These are phyloP conservation scores for Trissoscelio sp. DNA, from an alignment of 2,888 invertebrate species.

Conservation along the genomic window DNA sequence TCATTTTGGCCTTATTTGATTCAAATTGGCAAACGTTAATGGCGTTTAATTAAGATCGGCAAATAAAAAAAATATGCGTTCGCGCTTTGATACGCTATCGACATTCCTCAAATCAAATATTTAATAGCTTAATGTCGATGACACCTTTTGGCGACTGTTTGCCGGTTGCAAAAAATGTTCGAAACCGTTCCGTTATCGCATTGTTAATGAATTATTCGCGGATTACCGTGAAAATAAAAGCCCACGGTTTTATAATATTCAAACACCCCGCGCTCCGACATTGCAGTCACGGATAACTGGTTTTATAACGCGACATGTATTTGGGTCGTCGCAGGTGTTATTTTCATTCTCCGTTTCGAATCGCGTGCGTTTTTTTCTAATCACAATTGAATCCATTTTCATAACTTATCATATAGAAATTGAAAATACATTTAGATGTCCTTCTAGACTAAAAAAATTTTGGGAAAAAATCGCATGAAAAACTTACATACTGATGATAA, in stretches of 20 bases:
- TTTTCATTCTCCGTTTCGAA: constrained; percentile 52
- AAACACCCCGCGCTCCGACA: constrained; percentile 35
- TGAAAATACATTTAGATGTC: too few relatives aligned
- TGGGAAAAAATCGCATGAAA: too few relatives aligned
- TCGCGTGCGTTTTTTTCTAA: constrained; percentile 11
- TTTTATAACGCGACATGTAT: constrained; percentile 54
- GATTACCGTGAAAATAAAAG: constrained; percentile 6
- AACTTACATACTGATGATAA: too few relatives aligned
- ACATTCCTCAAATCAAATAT: not conserved
- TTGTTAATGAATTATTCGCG: constrained; percentile 6
- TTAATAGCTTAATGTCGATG: not conserved
- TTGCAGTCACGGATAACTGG: constrained; percentile 61
- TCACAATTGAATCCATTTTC: not conserved
- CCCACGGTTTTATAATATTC: constrained; percentile 23
- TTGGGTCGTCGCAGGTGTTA: constrained; percentile 51
- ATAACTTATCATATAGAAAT: too few relatives aligned
- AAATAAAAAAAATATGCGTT: not conserved
- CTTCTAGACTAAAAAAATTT: too few relatives aligned
- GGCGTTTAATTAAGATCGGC: constrained; percentile 17
- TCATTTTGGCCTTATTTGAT: constrained; percentile 36
- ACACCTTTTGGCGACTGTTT: constrained; percentile 3
- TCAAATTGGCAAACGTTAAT: constrained; percentile 19
- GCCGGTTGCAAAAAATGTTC: not conserved
- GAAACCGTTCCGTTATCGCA: not conserved
- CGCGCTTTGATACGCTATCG: not conserved